Evolutionary conservation across 1,140 invertebrate genomes (phyloP), one percentile per base, ranked within the genome.

Genomic region (Drosophila insularis): DNA sequence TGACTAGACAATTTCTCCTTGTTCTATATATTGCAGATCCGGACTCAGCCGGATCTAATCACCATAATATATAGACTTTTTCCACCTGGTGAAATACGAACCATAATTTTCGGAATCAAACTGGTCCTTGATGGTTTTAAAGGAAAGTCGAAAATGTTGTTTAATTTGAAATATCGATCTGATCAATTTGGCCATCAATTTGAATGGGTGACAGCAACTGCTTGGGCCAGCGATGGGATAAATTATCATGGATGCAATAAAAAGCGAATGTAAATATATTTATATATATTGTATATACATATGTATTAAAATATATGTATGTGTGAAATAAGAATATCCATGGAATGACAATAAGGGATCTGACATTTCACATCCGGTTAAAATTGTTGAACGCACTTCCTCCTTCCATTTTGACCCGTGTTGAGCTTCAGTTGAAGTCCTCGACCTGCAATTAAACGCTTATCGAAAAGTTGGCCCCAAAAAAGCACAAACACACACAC

Each of bases 401-500:
- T 37, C 77, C 81, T 37, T 37, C 11, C 56, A 62, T 71, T 21
- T 50, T 2, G 2, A 56, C 65, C 72, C 62, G 39, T 68, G 59
- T 35, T 23, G 63, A 59, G 43, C 31, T 27, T 13, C 32, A 19
- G 8, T 37, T 31, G 63, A 27, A 64, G 78, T 78, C 71, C 78
- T 86, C 78, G 81, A 87, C 81, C 79, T 75, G 81, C 81, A 86
- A 86, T 86, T 85, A 85, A 85, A 85, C 67, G 81, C 81, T 85
- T 86, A 87, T 86, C 82, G 81, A 79, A 74, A 86, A 87, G 68
- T 86, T 87, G 74, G 67, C 46, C 67, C 19, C 64, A 69, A 63
- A 69, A 37, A 23, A 13, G 23, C 55, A 62, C 43, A 74, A 68
- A 61, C 43, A 23, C 39, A 43, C 61, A 63, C 43, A 74, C 73